Conservation (phyloP, 2,888 invertebrate genomes). For the Nomada goodeniana region DNA sequence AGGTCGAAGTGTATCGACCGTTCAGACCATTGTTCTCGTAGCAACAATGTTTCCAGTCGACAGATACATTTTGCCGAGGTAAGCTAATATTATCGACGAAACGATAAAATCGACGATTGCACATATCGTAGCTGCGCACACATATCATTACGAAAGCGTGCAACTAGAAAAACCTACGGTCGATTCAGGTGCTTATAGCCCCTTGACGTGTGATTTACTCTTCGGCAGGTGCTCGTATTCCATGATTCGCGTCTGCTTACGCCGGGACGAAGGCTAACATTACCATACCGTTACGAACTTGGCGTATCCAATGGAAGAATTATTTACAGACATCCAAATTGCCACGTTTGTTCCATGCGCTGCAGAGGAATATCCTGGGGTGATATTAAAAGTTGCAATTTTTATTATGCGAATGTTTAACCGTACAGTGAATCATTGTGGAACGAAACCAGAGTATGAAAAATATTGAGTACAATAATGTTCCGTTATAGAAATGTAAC, state of each 20-base stretch:
- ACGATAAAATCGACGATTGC: slow-evolving; percentile 39
- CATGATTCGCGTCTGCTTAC: slow-evolving; percentile 22
- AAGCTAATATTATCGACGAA: slow-evolving; percentile 35
- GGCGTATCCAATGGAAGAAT: slow-evolving; percentile 3
- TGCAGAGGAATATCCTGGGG: too few species aligned
- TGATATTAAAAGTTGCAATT: too few species aligned
- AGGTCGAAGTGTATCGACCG: slow-evolving; percentile 40
- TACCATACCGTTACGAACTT: slow-evolving; percentile 5
- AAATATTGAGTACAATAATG: too few species aligned
- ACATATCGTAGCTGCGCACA: not conserved
- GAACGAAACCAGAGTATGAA: too few species aligned
- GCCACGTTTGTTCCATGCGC: not conserved
- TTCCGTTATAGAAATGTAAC: too few species aligned
- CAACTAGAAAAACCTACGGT: not conserved
- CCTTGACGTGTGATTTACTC: slow-evolving; percentile 8
- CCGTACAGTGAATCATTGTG: too few species aligned
- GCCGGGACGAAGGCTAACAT: not conserved
- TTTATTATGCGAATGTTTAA: too few species aligned
- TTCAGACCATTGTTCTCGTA: slow-evolving; percentile 21
- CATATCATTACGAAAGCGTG: slow-evolving; percentile 3
- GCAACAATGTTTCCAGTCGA: slow-evolving; percentile 23
- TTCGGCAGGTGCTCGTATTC: not conserved
- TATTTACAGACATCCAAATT: not conserved
- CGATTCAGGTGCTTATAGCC: not conserved
- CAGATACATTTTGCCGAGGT: not conserved